Conservation (phyloP, 2,797 vertebrate genomes). For the Cuculus canorus region DNA sequence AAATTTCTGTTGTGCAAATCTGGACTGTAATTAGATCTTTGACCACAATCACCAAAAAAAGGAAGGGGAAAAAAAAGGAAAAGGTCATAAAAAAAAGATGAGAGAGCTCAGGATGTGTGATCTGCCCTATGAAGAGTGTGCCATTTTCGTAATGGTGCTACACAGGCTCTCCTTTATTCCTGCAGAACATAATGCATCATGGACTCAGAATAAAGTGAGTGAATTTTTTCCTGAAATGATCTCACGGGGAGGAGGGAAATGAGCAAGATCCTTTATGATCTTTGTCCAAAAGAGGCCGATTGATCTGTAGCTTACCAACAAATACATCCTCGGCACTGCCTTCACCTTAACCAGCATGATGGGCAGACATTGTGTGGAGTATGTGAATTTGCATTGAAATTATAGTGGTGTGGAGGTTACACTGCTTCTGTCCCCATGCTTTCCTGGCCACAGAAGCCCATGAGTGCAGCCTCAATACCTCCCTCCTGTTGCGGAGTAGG, state of each 20-base stretch:
- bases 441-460: neutral
- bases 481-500: rapidly evolving
- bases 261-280: neutral
- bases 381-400: neutral
- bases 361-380: rapidly evolving
- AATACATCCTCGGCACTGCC: neutral
- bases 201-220: neutral
- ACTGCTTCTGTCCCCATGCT: neutral
- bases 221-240: neutral
- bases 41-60: neutral
- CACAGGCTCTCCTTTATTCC: neutral
- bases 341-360: neutral
- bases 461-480: rapidly evolving
- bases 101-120: neutral
- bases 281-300: neutral
- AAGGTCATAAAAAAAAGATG: neutral
- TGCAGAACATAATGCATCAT: neutral
- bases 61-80: too few relatives aligned
- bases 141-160: neutral
- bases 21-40: neutral
- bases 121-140: neutral
- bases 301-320: neutral
- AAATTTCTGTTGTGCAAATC: neutral
- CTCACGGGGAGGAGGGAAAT: neutral
- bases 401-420: rapidly evolving